phyloP scores from a whole-genome alignment of 2,888 invertebrate genomes.

The Cephus pygmeus region DNA sequence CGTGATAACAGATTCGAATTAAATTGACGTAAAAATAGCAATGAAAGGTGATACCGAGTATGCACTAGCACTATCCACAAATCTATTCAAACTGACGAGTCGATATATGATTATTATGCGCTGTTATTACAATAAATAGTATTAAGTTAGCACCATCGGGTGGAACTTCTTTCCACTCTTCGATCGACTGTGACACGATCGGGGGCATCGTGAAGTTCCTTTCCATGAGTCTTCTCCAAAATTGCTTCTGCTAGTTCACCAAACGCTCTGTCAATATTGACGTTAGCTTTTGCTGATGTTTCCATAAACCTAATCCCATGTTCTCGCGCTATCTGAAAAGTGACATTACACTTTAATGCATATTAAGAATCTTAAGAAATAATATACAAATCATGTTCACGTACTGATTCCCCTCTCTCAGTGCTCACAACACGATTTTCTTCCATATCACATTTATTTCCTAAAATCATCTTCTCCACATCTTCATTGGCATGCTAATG shows the following conservation, averaged over 20 bases:
- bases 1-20: background rate
- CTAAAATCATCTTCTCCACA: slow-evolving; percentile 98
- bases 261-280: slow-evolving; percentile 96
- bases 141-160: slow-evolving; percentile 70
- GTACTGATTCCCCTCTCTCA: slow-evolving; percentile 92
- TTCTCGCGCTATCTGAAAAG: slow-evolving; percentile 88
- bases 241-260: slow-evolving; percentile 95
- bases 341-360: too few relatives aligned
- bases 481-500: slow-evolving; percentile 96
- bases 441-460: slow-evolving; percentile 98
- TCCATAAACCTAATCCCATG: slow-evolving; percentile 97
- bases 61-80: slow-evolving; percentile 50
- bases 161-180: slow-evolving; percentile 73
- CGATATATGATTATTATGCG: slow-evolving; percentile 19
- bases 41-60: slow-evolving; percentile 30
- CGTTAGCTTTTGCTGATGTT: slow-evolving; percentile 96
- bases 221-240: slow-evolving; percentile 88
- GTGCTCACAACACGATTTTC: slow-evolving; percentile 93
- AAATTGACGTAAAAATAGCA: slow-evolving; percentile 23
- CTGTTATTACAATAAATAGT: slow-evolving; percentile 34
- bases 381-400: slow-evolving; percentile 55
- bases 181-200: slow-evolving; percentile 80
- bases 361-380: too few relatives aligned
- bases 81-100: slow-evolving; percentile 45
- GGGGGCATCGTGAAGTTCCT: slow-evolving; percentile 81